Conservation (phyloP, 2,888 invertebrate genomes). For the Xanthorhoe designata region DNA sequence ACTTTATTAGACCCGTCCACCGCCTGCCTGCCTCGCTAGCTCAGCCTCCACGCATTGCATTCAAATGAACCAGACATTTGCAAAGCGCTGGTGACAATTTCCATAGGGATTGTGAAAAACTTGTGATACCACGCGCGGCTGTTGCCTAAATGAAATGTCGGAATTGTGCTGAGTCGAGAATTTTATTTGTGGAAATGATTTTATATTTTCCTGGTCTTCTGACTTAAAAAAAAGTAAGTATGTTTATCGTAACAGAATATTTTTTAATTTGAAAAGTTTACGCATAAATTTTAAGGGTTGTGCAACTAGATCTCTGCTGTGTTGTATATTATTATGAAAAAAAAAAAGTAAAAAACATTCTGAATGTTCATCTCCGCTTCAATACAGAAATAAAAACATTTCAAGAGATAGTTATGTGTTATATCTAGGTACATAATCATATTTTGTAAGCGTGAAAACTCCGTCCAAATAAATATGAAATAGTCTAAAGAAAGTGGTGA, state of each 20-base stretch:
- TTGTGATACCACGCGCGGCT: conserved; percentile 41
- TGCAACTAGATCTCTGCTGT: background rate
- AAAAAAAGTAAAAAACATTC: background rate
- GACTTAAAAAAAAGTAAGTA: conserved; percentile 30
- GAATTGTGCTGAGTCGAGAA: conserved; percentile 38
- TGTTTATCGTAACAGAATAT: conserved; percentile 9
- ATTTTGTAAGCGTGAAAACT: background rate
- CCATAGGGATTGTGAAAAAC: conserved; percentile 43
- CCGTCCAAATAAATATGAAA: background rate
- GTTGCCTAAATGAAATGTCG: conserved; percentile 34
- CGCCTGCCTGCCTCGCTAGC: conserved; percentile 32
- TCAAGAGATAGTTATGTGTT: too few relatives aligned
- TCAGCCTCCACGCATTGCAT: conserved; percentile 50
- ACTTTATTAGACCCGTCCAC: conserved; percentile 48
- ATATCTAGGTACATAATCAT: too few relatives aligned
- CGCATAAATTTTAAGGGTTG: conserved; percentile 1
- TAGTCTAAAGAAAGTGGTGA: background rate
- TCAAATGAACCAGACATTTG: conserved; percentile 52
- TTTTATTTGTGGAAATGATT: conserved; percentile 32
- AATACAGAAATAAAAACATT: too few relatives aligned
- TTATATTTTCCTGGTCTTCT: conserved; percentile 28
- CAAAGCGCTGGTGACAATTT: conserved; percentile 43
- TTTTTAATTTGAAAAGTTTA: conserved; percentile 24
- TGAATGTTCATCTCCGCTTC: too few relatives aligned
- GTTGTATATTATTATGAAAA: background rate